Base-by-base conservation (phyloP, 2,888 invertebrate species). In the Itoplectis maculator region DNA sequence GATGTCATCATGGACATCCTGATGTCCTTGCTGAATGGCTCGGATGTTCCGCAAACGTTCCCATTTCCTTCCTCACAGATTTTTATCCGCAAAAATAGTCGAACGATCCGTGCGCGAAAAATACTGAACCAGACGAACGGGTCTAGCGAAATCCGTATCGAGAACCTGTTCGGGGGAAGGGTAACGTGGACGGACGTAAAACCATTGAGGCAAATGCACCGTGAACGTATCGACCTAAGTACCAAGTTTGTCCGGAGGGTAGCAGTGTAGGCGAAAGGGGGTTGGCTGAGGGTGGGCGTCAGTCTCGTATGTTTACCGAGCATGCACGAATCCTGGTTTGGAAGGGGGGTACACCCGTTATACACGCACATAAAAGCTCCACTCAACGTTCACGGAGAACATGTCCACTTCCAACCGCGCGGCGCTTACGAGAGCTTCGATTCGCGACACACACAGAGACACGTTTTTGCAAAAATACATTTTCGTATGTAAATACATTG, bases 31-130 rank as follows among this genome's bases (percentile, higher is more conserved):
- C 20, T 13, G 45, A 11, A 11, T 65, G 40, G 56, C 69, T 82
- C 61, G 68, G 63, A 76, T 79, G 49, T 13, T 74, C 59, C 77
- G 45, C 72, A 72, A 78, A 75, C 69, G 68, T 15, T n/a, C 66
- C 63, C 13, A 15, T 49, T 63, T 42, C 47, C 40, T 29, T 11
- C 29, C 9, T 45, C 51, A 49, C 66, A 3, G 18, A 29, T 23
- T 35, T 49, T 49, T 29, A 35, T 7, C 49, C 29, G 20, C 29
- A 29, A 29, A 29, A 29, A 29, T 5, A 29, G 13, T 0, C 1
- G 20, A 18, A 69, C 40, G 13, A 69, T 54, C 20, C 42, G 23
- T 18, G 23, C 54, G 40, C 56, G 42, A 54, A 23, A 42, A 23
- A n/a, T 42, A 42, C 5, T 2, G 11, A 56, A n/a, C 20, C n/a